Base-by-base conservation (phyloP, 1,140 invertebrate genomes). In the Drosophila setifemur region DNA sequence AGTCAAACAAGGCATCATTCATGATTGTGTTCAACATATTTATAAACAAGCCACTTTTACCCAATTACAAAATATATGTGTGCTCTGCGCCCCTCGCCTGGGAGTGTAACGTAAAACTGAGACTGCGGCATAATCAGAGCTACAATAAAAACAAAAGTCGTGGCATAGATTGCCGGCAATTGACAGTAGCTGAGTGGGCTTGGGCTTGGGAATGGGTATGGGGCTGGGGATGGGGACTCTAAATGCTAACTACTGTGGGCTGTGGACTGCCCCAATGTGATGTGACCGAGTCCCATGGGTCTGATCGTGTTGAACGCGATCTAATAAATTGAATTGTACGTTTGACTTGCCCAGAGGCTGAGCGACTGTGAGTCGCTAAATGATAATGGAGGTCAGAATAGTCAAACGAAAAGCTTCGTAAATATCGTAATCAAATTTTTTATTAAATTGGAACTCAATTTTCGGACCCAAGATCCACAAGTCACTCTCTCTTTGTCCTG, bases 241-340 rank as follows among this genome's bases (percentile, higher is more conserved):
- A n/a, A 31, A 12, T 6, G n/a, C 29, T 4, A 33, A 33, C 31
- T 12, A 33, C 6, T n/a, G 31, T 2, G 11, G 11, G 31, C 39
- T 42, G 39, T 14, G 39, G 39, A 16, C 23, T 44, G 42, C 42
- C 42, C 42, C 40, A 43, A 43, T 26, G 40, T 43, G 2, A 11
- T 11, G 31, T 2, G 31, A 53, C 19, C 12, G 16, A 37, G 57
- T 50, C 40, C 63, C 54, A 53, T 64, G 70, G 55, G 48, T 53
- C 47, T 47, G 72, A 75, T 81, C 72, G 60, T 77, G 70, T 55
- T 77, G 73, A 77, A 73, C 63, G 72, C 83, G 63, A 69, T 79
- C 74, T 88, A 88, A 83, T 85, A 88, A 88, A 88, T 88, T 88
- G 60, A 88, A 88, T 88, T 88, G 85, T 88, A 79, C 78, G 64